These are phyloP conservation scores for Ennomos fuscantarius DNA, from an alignment of 2,888 invertebrate species.

Conservation along the genomic window DNA sequence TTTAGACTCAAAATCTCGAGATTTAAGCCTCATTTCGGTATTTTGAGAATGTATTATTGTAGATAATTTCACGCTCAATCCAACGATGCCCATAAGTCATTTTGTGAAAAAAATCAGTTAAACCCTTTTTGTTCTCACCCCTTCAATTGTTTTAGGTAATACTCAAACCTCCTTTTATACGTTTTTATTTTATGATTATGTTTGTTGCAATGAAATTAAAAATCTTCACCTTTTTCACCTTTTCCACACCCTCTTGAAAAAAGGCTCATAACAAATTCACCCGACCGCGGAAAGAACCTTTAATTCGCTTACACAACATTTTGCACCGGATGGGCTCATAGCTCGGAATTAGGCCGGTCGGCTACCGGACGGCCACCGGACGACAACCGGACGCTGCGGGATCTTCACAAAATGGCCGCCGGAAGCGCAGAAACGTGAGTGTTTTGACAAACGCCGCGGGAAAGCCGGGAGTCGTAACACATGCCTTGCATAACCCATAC, in stretches of 20 bases:
- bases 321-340: constrained; percentile 69
- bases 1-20: no score
- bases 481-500: constrained; percentile 66
- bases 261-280: constrained; percentile 42
- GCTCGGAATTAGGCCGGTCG: constrained; percentile 60
- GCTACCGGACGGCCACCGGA: constrained; percentile 55
- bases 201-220: not conserved
- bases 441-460: constrained; percentile 80
- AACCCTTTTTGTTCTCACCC: no score
- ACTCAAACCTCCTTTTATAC: no score
- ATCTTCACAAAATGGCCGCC: constrained; percentile 58
- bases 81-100: no score
- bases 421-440: constrained; percentile 80
- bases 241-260: constrained; percentile 25
- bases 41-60: no score
- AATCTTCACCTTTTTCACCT: constrained; percentile 7
- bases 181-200: no score
- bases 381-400: constrained; percentile 59
- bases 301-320: constrained; percentile 81
- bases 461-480: constrained; percentile 67
- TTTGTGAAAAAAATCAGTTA: no score
- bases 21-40: no score
- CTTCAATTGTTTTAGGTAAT: no score
- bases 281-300: constrained; percentile 57
- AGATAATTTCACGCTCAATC: no score